Base-by-base conservation (phyloP, 1,140 invertebrate genomes). In the Euura lappo region DNA sequence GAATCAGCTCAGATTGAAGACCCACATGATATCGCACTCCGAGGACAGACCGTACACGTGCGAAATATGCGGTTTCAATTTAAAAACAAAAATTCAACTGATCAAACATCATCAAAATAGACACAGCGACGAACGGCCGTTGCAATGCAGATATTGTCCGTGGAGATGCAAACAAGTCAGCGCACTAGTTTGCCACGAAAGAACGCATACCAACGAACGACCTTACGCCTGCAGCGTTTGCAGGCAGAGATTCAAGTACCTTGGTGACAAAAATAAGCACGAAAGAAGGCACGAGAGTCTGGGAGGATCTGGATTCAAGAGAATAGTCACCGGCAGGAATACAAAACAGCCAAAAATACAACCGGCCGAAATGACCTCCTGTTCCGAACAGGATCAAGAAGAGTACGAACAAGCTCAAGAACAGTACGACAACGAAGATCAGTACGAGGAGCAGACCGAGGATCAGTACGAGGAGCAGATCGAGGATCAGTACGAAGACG, bases 211-310 rank as follows among this genome's bases (percentile, higher is more conserved):
- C 4, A 97, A 99, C 85, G 98, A 99, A 87, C 89, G 98, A 70
- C 98, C 98, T 1, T 99, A 98, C 86, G 94, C 96, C 60, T 99
- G 98, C 87, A 97, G 98, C 83, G 97, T 99, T 75, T 99, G 98
- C 83, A 93, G 95, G 47, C 99, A 99, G 86, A 94, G 96, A 2
- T 99, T 99, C 88, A 91, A 98, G 76, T 91, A 98, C 84, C 97
- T 99, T 81, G 97, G 98, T 84, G 87, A 88, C 68, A 88, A 87
- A 46, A 88, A 88, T 66, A 88, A 88, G 64, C 87, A 88, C 13
- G 86, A 88, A 47, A 81, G 86, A 51, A 74, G 86, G 71, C 87
- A 88, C 47, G 87, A 88, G 60, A 83, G 79, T 65, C 78, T 87
- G 8, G 87, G 87, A 3, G 87, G 87, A 4, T 78, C 83, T 28